Evolutionary conservation across 2,113 vertebrate genomes (phyloP), one percentile per base, ranked within the genome.

Genomic region (Polyodon spathula): DNA sequence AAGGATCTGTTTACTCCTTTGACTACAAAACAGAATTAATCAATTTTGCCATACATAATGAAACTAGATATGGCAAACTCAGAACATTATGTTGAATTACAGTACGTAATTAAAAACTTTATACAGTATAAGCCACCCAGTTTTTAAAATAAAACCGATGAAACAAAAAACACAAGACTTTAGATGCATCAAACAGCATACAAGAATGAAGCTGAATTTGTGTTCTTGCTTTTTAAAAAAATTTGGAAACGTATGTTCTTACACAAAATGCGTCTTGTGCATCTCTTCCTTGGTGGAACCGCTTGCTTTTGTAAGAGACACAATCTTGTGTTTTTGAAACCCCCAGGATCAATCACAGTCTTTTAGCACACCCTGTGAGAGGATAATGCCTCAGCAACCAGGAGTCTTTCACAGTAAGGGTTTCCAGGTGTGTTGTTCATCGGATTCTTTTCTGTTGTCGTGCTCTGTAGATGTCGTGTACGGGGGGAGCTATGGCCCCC

Each of bases 371-470:
- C 43, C 9, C 12, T 39, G 10, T 14, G 15, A 43, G 27, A 60
- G 59, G 44, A 55, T 38, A 16, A 37, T 9, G 8, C 48, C 15
- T 37, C 17, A 27, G 37, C 27, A 17, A 4, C 6, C 17, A 55
- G 15, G 48, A 50, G 53, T 55, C 53, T 55, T 17, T 55, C 17
- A 8, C 43, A 16, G 16, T 8, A 14, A 27, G 11, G 42, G 43
- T 37, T 7, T 3, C 14, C 16, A 4, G 16, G n/a, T 7, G 8
- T 17, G 27, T 37, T 14, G 46, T 76, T 93, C 88, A 98, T 83
- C 96, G 93, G 76, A 97, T 97, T 71, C 95, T 89, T 75, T 99
- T 99, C 78, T 99, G 96, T 77, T 99, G 96, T 40, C 96, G 86
- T 0, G 95, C 88, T 62, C 96, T 90, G 85, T 99, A 99, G 73